These are phyloP conservation scores for Alcedo quadribrachys DNA, from an alignment of 2,797 vertebrate species.

Conservation along the genomic window DNA sequence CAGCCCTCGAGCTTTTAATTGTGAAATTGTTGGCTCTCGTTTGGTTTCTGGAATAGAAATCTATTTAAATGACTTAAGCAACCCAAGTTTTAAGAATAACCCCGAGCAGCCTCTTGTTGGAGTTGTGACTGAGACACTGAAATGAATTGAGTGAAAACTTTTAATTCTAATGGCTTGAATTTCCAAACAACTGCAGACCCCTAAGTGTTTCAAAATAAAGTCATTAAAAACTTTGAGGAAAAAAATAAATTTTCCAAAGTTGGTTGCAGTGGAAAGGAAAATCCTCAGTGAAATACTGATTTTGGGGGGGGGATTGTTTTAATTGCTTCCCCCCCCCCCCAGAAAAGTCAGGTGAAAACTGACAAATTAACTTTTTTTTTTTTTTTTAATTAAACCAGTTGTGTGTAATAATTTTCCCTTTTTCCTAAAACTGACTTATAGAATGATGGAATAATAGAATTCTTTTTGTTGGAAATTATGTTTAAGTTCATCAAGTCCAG, in stretches of 20 bases:
- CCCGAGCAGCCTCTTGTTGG: background rate
- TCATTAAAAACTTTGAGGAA: background rate
- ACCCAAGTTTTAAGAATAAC: conserved; percentile 58
- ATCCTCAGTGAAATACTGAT: background rate
- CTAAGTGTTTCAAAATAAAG: background rate
- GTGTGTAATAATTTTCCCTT: background rate
- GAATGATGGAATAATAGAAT: background rate
- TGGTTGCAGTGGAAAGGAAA: background rate
- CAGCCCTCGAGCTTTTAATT: conserved; percentile 62
- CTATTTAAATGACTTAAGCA: conserved; percentile 63
- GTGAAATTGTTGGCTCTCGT: conserved; percentile 65
- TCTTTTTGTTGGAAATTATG: background rate
- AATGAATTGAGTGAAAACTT: background rate
- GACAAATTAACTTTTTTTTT: background rate
- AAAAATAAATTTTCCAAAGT: background rate
- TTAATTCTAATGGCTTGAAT: background rate
- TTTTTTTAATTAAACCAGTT: background rate
- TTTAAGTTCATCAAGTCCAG: background rate
- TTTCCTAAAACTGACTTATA: background rate
- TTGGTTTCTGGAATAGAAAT: conserved; percentile 69
- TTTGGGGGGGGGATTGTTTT: background rate
- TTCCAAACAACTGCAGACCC: conserved; percentile 8
- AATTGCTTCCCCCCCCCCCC: rapidly evolving
- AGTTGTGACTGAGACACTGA: conserved; percentile 12
- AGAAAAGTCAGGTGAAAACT: background rate